phyloP scores from a whole-genome alignment of 2,113 vertebrate species.

The Hyla sarda region DNA sequence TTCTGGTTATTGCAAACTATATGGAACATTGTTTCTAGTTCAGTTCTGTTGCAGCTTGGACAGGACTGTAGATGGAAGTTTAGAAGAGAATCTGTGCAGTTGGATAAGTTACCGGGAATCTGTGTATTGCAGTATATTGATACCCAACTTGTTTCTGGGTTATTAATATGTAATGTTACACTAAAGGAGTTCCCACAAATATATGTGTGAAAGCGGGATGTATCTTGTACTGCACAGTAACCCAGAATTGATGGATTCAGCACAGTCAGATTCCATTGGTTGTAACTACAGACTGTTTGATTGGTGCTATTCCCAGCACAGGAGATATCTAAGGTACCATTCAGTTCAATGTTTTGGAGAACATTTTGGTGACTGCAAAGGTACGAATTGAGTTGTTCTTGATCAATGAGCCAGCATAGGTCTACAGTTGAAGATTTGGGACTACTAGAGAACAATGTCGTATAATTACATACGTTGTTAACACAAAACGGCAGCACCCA shows the following conservation, averaged over 20 bases:
- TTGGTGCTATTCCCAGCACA: background rate
- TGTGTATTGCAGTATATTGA: background rate
- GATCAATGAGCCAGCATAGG: constrained; percentile 36
- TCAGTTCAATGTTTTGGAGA: background rate
- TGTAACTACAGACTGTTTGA: background rate
- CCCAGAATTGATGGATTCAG: background rate
- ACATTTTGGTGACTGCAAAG: constrained; percentile 22
- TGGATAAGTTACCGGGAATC: background rate
- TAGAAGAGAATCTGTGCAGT: constrained; percentile 5
- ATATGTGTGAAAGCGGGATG: background rate
- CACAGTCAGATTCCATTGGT: background rate
- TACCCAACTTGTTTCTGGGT: constrained; percentile 23
- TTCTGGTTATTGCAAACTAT: constrained; percentile 14
- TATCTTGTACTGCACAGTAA: constrained; percentile 28
- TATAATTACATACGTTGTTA: constrained; percentile 54
- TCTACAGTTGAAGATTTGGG: background rate
- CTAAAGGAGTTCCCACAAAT: constrained; percentile 28
- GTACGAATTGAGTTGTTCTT: background rate
- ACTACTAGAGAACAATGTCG: background rate
- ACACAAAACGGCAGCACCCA: constrained; percentile 76
- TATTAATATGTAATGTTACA: background rate
- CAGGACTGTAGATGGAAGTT: constrained; percentile 11
- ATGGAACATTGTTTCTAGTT: background rate
- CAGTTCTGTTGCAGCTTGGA: background rate
- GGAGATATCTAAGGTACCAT: background rate